A percentile compares a stretch with the other conserved stretches of the same genome.
These are phyloP conservation scores for Caenorhabditis sp. DNA, from an alignment of 2,888 invertebrate genomes.

Conservation along the genomic window DNA sequence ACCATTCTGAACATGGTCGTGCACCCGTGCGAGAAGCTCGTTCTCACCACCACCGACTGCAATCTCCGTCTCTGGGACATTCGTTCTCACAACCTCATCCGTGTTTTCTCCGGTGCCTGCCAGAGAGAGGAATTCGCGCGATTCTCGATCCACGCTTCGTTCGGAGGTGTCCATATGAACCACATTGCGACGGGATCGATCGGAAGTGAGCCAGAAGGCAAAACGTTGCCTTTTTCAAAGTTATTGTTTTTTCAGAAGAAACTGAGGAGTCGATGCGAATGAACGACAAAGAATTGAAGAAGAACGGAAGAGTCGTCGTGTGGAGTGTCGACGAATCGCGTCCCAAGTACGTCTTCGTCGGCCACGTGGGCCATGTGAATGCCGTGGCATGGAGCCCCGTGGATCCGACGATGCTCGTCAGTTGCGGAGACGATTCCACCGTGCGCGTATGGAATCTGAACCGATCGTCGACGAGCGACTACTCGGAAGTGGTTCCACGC, in stretches of 20 bases:
- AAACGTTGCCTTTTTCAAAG: no score
- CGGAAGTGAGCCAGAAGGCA: slow-evolving; percentile 22
- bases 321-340: slow-evolving; percentile 55
- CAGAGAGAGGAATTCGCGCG: slow-evolving; percentile 19
- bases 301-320: slow-evolving; percentile 39
- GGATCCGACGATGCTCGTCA: slow-evolving; percentile 53
- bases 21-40: slow-evolving; percentile 54
- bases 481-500: slow-evolving; percentile 14
- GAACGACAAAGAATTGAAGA: slow-evolving; percentile 2
- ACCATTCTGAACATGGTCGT: slow-evolving; percentile 41
- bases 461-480: slow-evolving; percentile 8
- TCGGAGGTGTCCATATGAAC: slow-evolving; percentile 55
- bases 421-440: slow-evolving; percentile 42
- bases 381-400: slow-evolving; percentile 59
- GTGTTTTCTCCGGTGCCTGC: slow-evolving; percentile 53
- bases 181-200: slow-evolving; percentile 56
- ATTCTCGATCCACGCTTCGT: slow-evolving; percentile 39
- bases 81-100: slow-evolving; percentile 33
- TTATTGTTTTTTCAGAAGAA: slow-evolving; percentile 26
- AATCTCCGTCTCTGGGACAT: slow-evolving; percentile 59
- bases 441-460: slow-evolving; percentile 43
- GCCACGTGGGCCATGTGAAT: slow-evolving; percentile 50
- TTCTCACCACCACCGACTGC: slow-evolving; percentile 40
- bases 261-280: background rate
- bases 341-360: slow-evolving; percentile 38